Base-by-base conservation (phyloP, 1,140 invertebrate species). In the Camponotus floridanus region DNA sequence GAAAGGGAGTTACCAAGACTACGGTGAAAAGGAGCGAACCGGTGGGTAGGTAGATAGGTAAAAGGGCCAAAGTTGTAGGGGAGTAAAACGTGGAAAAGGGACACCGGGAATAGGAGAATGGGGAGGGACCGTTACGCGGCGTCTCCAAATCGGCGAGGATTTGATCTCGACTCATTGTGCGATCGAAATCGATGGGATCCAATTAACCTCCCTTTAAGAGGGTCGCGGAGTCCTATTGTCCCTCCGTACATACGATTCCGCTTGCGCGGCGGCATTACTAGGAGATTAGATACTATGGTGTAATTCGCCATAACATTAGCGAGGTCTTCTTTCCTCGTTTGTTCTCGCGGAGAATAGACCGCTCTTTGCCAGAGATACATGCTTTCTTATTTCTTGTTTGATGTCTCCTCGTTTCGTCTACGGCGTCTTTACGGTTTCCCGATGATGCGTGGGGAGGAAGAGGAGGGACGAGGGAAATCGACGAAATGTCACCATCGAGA, bases 1-100 rank as follows among this genome's bases (percentile, higher is more conserved):
- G 15, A 73, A 86, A 87, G 93, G 92, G 93, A 91, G 93, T 94
- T 94, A 92, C 92, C 92, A 91, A 91, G 92, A 92, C 93, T 92
- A 93, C 92, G 83, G 65, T 21, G 31, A 67, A 71, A 86, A 73
- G 68, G 84, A 81, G 55, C 42, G 42, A 87, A 33, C 21, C 8
- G 71, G 64, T 65, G 64, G 26, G 31, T 61, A 8, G 61, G 13
- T 18, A 55, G 36, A 6, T 33, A 51, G 26, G 57, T 7, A 39
- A n/a, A 45, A 71, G 57, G 48, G 13, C 33, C 59, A 21, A 39
- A n/a, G 68, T 64, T 1, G n/a, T 51, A 62, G 39, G 26, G 76
- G 68, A 76, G 67, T 36, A 31, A 79, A 76, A 45, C 48, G 62
- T 36, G 62, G 65, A 67, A 85, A 68, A 85, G 74, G 39, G 62